phyloP scores from a whole-genome alignment of 2,113 vertebrate genomes.

The Osmerus mordax region DNA sequence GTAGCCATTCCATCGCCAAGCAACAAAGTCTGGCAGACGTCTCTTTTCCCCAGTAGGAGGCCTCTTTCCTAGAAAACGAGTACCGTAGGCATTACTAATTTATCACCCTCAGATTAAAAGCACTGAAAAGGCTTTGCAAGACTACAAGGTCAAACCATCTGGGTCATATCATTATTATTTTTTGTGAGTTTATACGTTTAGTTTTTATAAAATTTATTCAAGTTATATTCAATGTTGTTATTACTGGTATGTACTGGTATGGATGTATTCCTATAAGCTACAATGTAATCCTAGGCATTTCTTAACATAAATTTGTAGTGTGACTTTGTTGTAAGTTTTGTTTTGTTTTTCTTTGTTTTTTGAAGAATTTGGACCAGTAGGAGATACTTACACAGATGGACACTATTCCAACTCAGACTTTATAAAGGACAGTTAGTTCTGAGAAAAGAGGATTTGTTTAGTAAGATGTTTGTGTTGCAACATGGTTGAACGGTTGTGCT shows the following conservation, averaged over 20 bases:
- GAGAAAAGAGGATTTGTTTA: slow-evolving; percentile 30
- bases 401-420: slow-evolving; percentile 44
- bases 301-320: too few relatives aligned
- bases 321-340: slow-evolving; percentile 23
- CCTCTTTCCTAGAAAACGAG: slow-evolving; percentile 46
- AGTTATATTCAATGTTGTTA: too few relatives aligned
- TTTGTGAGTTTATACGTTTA: slow-evolving; percentile 24
- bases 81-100: slow-evolving; percentile 59
- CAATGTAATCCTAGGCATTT: too few relatives aligned
- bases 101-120: slow-evolving; percentile 60
- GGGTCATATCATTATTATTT: slow-evolving; percentile 44
- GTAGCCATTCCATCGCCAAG: slow-evolving; percentile 50
- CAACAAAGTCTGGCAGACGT: slow-evolving; percentile 51
- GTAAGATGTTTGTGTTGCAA: slow-evolving; percentile 10
- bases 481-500: not conserved
- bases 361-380: slow-evolving; percentile 39
- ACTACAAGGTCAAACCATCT: slow-evolving; percentile 51
- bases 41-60: slow-evolving; percentile 31
- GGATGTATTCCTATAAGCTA: too few relatives aligned
- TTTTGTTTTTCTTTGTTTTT: slow-evolving; percentile 14
- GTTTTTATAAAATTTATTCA: slow-evolving; percentile 10
- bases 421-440: slow-evolving; percentile 19
- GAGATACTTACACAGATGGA: slow-evolving; percentile 32
- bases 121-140: slow-evolving; percentile 38
- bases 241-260: too few relatives aligned